phyloP scores from a whole-genome alignment of 2,888 invertebrate genomes.

The Cheilosia variabilis region DNA sequence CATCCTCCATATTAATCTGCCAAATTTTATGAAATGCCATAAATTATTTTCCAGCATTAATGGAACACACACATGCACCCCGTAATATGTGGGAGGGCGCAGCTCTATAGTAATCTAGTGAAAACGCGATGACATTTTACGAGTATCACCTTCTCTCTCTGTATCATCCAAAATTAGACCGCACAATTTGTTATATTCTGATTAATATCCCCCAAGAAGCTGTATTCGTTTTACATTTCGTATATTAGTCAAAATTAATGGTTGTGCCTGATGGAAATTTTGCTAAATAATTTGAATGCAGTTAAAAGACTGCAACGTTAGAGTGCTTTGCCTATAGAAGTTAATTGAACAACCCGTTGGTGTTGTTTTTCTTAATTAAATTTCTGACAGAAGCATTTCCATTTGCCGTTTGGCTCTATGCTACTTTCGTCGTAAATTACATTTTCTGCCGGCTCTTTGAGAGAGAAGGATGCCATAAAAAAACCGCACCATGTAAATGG shows the following conservation, averaged over 20 bases:
- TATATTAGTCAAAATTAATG: neutral
- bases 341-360: conserved; percentile 31
- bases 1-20: conserved; percentile 30
- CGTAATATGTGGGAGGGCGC: neutral
- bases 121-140: conserved; percentile 28
- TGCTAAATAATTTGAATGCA: neutral
- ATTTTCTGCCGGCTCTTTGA: conserved; percentile 6
- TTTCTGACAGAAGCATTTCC: conserved; percentile 35
- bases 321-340: conserved; percentile 27
- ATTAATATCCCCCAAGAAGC: conserved; percentile 17
- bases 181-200: neutral
- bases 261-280: neutral
- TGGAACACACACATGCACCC: neutral
- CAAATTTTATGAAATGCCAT: conserved; percentile 35
- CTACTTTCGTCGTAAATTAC: conserved; percentile 32
- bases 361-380: conserved; percentile 26
- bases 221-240: neutral
- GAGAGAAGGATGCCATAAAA: conserved; percentile 15
- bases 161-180: neutral
- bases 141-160: neutral
- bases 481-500: conserved; percentile 1
- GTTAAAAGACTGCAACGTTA: neutral
- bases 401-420: conserved; percentile 19
- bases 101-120: neutral
- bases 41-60: conserved; percentile 32